These are phyloP conservation scores for Pteropus rufus DNA, from an alignment of 2,797 vertebrate species.

Conservation along the genomic window DNA sequence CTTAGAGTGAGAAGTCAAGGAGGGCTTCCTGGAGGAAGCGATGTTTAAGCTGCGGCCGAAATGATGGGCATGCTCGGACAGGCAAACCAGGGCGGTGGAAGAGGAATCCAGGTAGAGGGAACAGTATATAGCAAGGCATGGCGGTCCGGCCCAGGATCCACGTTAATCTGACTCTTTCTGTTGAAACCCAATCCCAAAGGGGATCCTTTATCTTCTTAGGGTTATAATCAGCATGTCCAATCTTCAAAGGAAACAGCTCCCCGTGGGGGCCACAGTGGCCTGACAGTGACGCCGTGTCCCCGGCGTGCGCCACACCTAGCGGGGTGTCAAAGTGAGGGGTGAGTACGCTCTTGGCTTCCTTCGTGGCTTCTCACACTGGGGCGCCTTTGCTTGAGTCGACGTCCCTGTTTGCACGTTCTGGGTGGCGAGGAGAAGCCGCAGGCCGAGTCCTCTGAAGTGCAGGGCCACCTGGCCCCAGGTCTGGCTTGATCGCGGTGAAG, in stretches of 20 bases:
- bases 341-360: neutral
- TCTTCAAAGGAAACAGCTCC: neutral
- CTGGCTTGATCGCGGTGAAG: too few relatives aligned
- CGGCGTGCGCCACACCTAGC: neutral
- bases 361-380: neutral
- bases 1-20: neutral
- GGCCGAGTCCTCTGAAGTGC: too few relatives aligned
- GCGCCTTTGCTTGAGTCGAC: too few relatives aligned
- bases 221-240: neutral
- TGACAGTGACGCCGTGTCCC: neutral
- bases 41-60: neutral
- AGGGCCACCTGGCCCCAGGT: too few relatives aligned
- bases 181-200: neutral
- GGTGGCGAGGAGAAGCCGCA: too few relatives aligned
- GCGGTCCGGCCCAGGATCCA: too few relatives aligned
- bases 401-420: too few relatives aligned
- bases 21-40: neutral
- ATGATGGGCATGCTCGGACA: neutral
- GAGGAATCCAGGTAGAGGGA: neutral
- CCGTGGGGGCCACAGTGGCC: fast-evolving
- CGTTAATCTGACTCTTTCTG: neutral
- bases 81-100: neutral
- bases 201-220: neutral
- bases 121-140: too few relatives aligned
- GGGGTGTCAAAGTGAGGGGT: neutral